Base-by-base conservation (phyloP, 35 echinoderm and acorn worm species). In the Diadema setosum region DNA sequence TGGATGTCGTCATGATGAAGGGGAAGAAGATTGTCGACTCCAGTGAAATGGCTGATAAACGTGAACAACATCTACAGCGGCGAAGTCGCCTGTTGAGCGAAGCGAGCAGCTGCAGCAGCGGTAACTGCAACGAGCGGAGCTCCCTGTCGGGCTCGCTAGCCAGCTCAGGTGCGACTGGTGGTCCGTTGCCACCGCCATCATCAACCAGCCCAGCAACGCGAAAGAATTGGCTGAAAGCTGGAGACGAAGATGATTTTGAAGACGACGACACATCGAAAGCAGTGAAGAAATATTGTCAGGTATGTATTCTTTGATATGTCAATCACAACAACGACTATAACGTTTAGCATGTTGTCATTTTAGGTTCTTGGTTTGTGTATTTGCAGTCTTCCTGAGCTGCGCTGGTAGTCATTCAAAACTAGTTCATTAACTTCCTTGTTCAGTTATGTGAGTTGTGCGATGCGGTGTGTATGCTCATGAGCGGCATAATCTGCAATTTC, bases 201-300 rank as follows among this genome's bases (percentile, higher is more conserved):
- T 44, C 73, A 21, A 21, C 73, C 24, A 78, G 73, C 44, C 35
- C 73, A 35, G 73, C 73, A 9, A 41, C 40, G 9, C 29, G 73
- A 18, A 78, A 78, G 44, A 78, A 41, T 78, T 78, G 73, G 73
- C 40, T 78, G 73, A 78, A 78, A 78, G 73, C 73, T 33, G 73
- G 73, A 34, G 35, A 78, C 15, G 73, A 78, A 1, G 73, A 78
- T 78, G 73, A 78, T 35, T 78, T 78, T 44, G 40, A 39, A 21
- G 73, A 78, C n/a, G 73, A 78, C 24, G 73, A 78, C 24, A 41
- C 40, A 7, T 26, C 73, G n/a, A 78, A 78, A 20, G 73, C 35
- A 17, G 73, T 78, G 14, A 78, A 78, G 40, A 78, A 78, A 32
- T 78, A 78, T 23, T 78, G 73, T 78, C 73, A 78, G 73, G 73